Evolutionary conservation across 2,113 vertebrate species (phyloP).

Genomic region (Rhineura floridana): DNA sequence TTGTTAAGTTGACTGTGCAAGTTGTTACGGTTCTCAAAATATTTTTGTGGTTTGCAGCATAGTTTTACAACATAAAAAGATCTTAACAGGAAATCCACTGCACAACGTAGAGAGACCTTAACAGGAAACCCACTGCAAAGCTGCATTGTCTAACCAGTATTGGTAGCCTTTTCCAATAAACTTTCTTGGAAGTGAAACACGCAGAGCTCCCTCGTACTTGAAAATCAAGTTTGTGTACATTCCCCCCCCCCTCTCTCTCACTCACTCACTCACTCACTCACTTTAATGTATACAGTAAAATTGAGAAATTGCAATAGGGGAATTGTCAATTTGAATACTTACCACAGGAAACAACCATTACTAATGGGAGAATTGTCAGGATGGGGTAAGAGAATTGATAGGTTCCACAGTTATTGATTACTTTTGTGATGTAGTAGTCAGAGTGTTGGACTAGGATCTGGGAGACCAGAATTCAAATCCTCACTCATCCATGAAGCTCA

Average conservation of each 20-base stretch:
- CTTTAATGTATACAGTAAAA: background rate
- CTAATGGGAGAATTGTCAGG: background rate
- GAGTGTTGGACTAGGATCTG: too few species aligned
- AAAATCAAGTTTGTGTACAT: background rate
- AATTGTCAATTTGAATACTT: background rate
- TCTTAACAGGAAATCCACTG: too few species aligned
- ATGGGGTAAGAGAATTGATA: background rate
- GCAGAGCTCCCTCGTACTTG: background rate
- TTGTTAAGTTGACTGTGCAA: background rate
- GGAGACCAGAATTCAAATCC: too few species aligned
- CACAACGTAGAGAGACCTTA: too few species aligned
- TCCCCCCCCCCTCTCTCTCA: background rate
- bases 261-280: background rate
- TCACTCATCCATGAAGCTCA: too few species aligned
- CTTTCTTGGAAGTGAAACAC: background rate
- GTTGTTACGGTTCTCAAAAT: background rate
- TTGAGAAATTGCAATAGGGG: background rate
- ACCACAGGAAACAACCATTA: background rate
- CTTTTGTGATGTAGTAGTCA: too few species aligned
- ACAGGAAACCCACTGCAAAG: background rate
- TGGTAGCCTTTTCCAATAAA: background rate
- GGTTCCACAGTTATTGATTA: background rate
- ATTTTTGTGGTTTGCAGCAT: background rate
- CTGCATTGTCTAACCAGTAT: background rate
- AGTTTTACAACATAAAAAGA: background rate